Conservation (phyloP, 2,888 invertebrate genomes). For the Dynastes grantii region DNA sequence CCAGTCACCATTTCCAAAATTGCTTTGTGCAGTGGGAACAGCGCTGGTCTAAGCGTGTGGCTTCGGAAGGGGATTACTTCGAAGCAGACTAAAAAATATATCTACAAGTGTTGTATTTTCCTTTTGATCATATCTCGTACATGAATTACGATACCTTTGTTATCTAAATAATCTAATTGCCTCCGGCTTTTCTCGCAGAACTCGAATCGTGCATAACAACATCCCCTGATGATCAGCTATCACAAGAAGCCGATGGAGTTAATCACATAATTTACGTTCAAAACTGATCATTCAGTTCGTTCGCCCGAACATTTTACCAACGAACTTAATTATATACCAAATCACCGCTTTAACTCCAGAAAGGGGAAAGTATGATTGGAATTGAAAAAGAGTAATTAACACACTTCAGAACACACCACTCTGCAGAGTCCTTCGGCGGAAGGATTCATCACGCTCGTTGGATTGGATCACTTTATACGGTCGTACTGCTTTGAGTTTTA, state of each 20-base stretch:
- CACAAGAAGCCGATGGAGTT: conserved; percentile 1
- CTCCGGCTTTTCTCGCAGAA: neutral
- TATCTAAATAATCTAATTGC: neutral
- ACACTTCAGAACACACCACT: conserved; percentile 20
- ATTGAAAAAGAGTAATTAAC: conserved; percentile 35
- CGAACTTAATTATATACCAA: conserved; percentile 18
- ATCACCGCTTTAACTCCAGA: conserved; percentile 34
- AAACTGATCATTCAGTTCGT: conserved; percentile 26
- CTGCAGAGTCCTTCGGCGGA: conserved; percentile 10
- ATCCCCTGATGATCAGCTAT: neutral
- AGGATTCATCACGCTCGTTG: conserved; percentile 20
- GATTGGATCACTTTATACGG: conserved; percentile 26
- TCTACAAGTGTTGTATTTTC: no score
- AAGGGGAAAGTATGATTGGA: conserved; percentile 26
- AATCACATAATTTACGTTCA: neutral
- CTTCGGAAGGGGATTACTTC: no score
- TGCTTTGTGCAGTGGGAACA: no score
- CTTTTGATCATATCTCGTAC: no score
- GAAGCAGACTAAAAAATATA: no score
- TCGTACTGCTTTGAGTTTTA: conserved; percentile 7
- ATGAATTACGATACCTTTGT: no score
- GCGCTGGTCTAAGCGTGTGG: no score
- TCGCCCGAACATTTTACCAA: neutral
- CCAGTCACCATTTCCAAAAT: no score
- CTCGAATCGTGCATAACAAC: no score